Evolutionary conservation across 2,113 vertebrate species (phyloP).

Genomic region (Phrynocephalus versicolor): DNA sequence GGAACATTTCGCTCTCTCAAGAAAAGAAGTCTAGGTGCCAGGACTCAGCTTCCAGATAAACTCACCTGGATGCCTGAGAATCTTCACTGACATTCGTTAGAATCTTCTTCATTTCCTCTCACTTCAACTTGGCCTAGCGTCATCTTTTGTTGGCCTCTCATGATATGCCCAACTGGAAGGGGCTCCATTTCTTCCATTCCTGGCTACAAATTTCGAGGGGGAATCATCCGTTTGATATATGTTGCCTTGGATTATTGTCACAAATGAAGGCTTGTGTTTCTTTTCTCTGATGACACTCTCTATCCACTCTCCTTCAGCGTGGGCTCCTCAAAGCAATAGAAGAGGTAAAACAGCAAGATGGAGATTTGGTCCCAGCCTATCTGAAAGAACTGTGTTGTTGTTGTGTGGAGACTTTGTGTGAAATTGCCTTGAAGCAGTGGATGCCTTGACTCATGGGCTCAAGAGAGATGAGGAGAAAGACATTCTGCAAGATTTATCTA

Average conservation of each 20-base stretch:
- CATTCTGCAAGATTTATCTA: slow-evolving; percentile 17
- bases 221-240: not conserved
- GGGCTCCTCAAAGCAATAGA: not conserved
- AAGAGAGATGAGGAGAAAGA: not conserved
- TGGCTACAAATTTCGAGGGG: not conserved
- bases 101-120: no score
- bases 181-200: no score
- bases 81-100: no score
- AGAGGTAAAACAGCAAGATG: not conserved
- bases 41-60: no score
- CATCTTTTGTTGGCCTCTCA: no score
- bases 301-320: no score
- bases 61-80: no score
- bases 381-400: not conserved
- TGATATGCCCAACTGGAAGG: no score
- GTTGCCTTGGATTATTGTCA: not conserved
- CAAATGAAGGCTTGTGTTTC: not conserved
- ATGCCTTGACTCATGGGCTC: not conserved
- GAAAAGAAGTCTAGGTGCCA: no score
- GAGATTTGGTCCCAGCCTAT: not conserved
- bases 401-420: not conserved
- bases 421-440: not conserved
- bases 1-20: no score
- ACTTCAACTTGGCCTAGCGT: no score
- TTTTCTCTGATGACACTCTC: no score